Base-by-base conservation (phyloP, 1,140 invertebrate genomes). In the Dendroctonus valens region DNA sequence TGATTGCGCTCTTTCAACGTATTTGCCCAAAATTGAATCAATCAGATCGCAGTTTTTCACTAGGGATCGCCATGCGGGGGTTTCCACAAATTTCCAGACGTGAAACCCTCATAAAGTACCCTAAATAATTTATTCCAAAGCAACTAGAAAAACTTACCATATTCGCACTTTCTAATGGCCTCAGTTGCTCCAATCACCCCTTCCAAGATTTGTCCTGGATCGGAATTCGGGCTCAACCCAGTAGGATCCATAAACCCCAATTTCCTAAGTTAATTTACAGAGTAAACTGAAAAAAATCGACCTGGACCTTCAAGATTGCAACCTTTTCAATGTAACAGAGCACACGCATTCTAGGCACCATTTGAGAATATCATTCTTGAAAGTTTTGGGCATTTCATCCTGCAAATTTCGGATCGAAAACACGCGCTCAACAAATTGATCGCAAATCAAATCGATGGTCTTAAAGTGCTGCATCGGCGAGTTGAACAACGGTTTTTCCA, bases 341-440 rank as follows among this genome's bases (percentile, higher is more conserved):
- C 81, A 84, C 75, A 88, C 82, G 75, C 85, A 85, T 77, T 90
- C 88, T 69, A 89, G 80, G 37, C 83, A 79, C 85, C 87, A 87
- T 51, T 87, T 86, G 58, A 84, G 82, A 3, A 89, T 70, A 69
- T 87, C 85, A n/a, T 83, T 79, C 48, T 81, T 77, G 65, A 88
- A 83, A 68, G 81, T 81, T 6, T 72, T 76, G 0, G 83, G 78
- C 5, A 87, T 77, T 73, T 88, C 85, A 48, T 87, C 83, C 70
- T 87, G 86, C 64, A 82, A 79, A 69, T 87, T 87, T 53, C 83
- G 77, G 51, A 82, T 80, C 44, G 70, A 73, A 26, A 73, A 57
- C 60, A 83, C 79, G 63, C 78, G 76, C 0, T 72, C 69, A 0
- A 78, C 59, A 26, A 83, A 70, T 38, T 82, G 81, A 6, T 85